Evolutionary conservation across 64 coral and sea anemone genomes (phyloP).

Genomic region (Stylophora pistillata): DNA sequence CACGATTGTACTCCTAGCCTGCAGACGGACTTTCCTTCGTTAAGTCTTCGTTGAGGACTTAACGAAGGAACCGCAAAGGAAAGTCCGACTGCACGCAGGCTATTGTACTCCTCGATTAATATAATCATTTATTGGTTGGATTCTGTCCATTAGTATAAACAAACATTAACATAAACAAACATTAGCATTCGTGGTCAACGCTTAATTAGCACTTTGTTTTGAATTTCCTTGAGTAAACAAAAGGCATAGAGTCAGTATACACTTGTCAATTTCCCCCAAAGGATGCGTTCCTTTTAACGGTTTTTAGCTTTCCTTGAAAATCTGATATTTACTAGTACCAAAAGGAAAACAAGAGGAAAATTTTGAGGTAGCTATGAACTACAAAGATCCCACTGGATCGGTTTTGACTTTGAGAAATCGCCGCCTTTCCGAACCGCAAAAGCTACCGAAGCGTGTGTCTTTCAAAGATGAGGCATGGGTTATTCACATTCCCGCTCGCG

Average conservation of each 20-base stretch:
- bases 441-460: slow-evolving; percentile 21
- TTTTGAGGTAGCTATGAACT: neutral
- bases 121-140: slow-evolving; percentile 15
- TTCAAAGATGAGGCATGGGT: slow-evolving; percentile 38
- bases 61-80: no score
- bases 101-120: neutral
- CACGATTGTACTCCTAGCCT: neutral
- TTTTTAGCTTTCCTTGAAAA: neutral
- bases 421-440: slow-evolving; percentile 8
- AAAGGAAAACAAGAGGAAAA: neutral
- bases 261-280: neutral
- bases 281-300: neutral
- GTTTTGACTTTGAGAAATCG: slow-evolving; percentile 1
- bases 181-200: neutral
- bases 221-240: neutral
- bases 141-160: neutral
- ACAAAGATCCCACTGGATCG: neutral
- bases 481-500: slow-evolving; percentile 7
- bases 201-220: slow-evolving; percentile 22
- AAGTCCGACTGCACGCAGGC: no score
- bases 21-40: no score
- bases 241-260: neutral
- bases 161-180: slow-evolving; percentile 49
- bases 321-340: neutral
- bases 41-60: no score